These are phyloP conservation scores for Salpingus planirostris DNA, from an alignment of 2,888 invertebrate genomes.

Conservation along the genomic window DNA sequence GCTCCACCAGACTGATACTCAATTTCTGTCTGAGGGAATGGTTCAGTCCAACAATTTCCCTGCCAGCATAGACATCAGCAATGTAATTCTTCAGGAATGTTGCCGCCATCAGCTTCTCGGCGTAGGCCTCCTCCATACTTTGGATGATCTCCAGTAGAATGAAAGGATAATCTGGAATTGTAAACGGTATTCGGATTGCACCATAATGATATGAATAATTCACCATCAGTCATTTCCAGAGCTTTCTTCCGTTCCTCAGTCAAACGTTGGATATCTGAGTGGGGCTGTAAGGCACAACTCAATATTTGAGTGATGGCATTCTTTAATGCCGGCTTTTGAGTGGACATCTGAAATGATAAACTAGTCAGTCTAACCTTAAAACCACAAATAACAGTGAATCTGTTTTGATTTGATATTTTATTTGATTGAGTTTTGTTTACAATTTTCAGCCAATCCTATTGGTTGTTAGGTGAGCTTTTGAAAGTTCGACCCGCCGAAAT, in stretches of 20 bases:
- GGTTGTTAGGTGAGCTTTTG: too few relatives aligned
- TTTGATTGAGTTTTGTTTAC: too few relatives aligned
- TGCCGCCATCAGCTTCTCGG: constrained; percentile 21
- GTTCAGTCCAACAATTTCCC: constrained; percentile 8
- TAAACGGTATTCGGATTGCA: too few relatives aligned
- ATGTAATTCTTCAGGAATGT: constrained; percentile 23
- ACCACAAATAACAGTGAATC: too few relatives aligned
- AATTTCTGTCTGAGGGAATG: constrained; percentile 8
- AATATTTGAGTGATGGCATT: constrained; percentile 25
- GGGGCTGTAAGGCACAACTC: constrained; percentile 27
- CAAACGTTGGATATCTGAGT: constrained; percentile 23
- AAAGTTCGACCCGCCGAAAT: too few relatives aligned
- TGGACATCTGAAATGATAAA: constrained; percentile 10
- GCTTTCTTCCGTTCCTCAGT: constrained; percentile 28
- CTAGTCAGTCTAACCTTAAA: too few relatives aligned
- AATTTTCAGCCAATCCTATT: too few relatives aligned
- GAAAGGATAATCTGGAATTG: constrained; percentile 21
- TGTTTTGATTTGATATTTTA: too few relatives aligned
- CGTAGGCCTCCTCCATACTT: constrained; percentile 15
- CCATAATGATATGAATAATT: too few relatives aligned
- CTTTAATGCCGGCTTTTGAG: constrained; percentile 20
- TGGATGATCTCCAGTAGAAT: constrained; percentile 20
- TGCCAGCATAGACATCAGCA: constrained; percentile 8
- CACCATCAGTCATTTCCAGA: constrained; percentile 30
- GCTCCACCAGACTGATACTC: constrained; percentile 13